Conservation (phyloP, 2,797 vertebrate species). For the Centropyge bicolor region DNA sequence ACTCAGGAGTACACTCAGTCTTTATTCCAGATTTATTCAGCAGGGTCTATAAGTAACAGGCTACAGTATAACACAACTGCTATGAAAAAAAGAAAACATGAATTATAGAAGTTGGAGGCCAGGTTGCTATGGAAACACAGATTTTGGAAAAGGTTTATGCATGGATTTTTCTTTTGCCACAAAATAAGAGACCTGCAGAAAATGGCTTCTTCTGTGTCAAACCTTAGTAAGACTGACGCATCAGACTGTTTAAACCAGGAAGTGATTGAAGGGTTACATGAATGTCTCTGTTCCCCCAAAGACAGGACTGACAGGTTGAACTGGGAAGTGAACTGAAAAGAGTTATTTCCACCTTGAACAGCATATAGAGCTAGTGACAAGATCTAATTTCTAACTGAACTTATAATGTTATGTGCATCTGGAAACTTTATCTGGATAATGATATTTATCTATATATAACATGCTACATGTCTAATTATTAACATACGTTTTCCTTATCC, state of each 20-base stretch:
- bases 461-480: too few relatives aligned
- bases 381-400: neutral
- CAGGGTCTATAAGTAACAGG: neutral
- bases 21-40: neutral
- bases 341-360: too few relatives aligned
- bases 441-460: neutral
- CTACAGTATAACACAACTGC: neutral
- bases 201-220: constrained; percentile 3
- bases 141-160: constrained; percentile 44
- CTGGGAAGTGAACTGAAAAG: accelerated
- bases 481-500: neutral
- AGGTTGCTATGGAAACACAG: constrained; percentile 77
- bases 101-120: constrained; percentile 51
- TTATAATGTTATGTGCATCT: neutral
- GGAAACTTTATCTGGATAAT: neutral
- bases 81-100: constrained; percentile 28
- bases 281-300: neutral
- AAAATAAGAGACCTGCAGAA: constrained; percentile 24
- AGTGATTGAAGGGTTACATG: neutral
- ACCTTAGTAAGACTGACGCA: neutral
- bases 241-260: neutral
- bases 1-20: neutral
- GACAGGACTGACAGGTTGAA: neutral
- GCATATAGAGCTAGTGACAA: neutral
- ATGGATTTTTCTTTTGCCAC: constrained; percentile 32